phyloP scores from a whole-genome alignment of 1,140 invertebrate genomes.

The Palaemon carinicauda region DNA sequence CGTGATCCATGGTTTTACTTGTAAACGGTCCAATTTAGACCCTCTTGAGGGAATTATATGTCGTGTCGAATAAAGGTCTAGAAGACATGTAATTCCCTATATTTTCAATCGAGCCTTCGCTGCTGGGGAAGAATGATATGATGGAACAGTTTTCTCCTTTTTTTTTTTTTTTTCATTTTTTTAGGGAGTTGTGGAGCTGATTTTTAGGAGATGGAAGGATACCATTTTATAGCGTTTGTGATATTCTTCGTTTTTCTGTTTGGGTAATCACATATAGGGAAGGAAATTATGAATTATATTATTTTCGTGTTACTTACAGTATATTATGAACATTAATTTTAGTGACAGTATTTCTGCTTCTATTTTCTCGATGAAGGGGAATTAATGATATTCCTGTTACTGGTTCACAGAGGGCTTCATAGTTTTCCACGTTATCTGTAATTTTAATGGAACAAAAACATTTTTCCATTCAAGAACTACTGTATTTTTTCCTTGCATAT shows the following conservation, averaged over 20 bases:
- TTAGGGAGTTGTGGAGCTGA: not conserved
- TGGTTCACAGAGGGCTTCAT: too few species aligned
- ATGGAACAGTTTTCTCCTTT: not conserved
- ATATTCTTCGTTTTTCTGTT: not conserved
- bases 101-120: not conserved
- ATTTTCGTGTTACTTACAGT: too few species aligned
- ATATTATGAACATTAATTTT: too few species aligned
- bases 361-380: too few species aligned
- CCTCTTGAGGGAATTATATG: conserved; percentile 9
- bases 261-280: too few species aligned
- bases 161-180: not conserved
- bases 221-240: not conserved
- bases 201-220: not conserved
- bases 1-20: not conserved
- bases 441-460: too few species aligned
- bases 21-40: not conserved
- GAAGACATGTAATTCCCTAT: not conserved
- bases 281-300: too few species aligned
- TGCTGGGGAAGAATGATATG: not conserved
- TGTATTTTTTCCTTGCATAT: too few species aligned
- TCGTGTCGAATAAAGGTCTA: not conserved
- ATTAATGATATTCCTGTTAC: too few species aligned
- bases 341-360: too few species aligned
- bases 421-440: too few species aligned
- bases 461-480: too few species aligned